These are phyloP conservation scores for Idaea dimidiata DNA, from an alignment of 2,888 invertebrate species.

Conservation along the genomic window DNA sequence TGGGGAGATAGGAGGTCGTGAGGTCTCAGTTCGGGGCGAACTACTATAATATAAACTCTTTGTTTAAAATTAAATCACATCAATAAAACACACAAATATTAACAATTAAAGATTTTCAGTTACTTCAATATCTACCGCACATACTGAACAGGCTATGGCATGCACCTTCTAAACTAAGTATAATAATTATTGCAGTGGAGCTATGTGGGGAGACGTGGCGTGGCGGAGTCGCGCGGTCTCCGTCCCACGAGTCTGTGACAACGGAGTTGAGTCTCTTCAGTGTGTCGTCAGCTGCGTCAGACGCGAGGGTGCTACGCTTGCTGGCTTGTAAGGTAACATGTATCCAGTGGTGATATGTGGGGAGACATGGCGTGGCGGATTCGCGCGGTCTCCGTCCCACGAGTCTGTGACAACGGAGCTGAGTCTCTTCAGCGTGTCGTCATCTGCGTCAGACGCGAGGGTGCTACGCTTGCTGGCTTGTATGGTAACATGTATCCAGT, in stretches of 20 bases:
- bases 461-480: conserved; percentile 64
- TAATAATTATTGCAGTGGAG: conserved; percentile 53
- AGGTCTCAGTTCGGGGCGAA: too few species aligned
- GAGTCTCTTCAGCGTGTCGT: conserved; percentile 88
- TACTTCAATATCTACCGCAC: too few species aligned
- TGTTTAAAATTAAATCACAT: too few species aligned
- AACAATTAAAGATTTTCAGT: too few species aligned
- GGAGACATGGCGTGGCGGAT: conserved; percentile 62
- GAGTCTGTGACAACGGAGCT: conserved; percentile 92
- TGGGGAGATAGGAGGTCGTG: too few species aligned
- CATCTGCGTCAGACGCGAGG: conserved; percentile 74
- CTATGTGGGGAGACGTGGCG: conserved; percentile 64
- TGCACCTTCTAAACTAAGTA: too few species aligned
- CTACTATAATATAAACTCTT: too few species aligned
- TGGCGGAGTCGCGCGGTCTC: conserved; percentile 82
- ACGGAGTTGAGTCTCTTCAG: conserved; percentile 91
- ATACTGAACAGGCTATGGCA: too few species aligned
- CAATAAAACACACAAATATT: too few species aligned
- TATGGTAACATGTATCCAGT: conserved; percentile 57
- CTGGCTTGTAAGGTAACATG: conserved; percentile 66
- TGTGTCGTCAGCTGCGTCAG: conserved; percentile 82
- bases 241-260: conserved; percentile 91
- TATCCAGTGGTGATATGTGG: conserved; percentile 31
- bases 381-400: conserved; percentile 88
- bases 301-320: conserved; percentile 63